Evolutionary conservation across 2,888 invertebrate genomes (phyloP).

Genomic region (Argynnis bischoffii): DNA sequence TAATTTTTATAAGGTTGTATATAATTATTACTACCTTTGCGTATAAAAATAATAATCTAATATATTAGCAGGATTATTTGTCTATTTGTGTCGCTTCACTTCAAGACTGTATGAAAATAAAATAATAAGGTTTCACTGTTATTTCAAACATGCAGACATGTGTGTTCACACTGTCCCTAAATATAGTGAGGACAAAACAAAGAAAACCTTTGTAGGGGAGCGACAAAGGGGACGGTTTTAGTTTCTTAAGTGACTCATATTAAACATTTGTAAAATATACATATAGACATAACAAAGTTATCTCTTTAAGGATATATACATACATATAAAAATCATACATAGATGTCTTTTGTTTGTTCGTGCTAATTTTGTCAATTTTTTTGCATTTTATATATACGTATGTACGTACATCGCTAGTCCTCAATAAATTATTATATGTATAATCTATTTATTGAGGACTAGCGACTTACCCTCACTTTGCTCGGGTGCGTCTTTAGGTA

Average conservation of each 20-base stretch:
- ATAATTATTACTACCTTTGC: not conserved
- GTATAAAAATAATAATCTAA: too few species aligned
- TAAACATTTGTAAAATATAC: not conserved
- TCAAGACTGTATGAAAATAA: not conserved
- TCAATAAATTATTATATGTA: too few species aligned
- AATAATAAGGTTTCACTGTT: not conserved
- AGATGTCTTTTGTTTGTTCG: too few species aligned
- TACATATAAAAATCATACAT: too few species aligned
- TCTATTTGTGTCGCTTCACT: not conserved
- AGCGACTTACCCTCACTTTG: too few species aligned
- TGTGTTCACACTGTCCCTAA: not conserved
- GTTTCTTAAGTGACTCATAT: conserved; percentile 11
- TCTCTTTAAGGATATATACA: too few species aligned
- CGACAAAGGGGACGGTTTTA: conserved; percentile 19
- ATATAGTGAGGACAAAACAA: conserved; percentile 19
- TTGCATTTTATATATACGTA: too few species aligned
- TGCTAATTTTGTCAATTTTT: too few species aligned
- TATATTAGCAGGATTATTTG: too few species aligned
- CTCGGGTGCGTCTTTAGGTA: too few species aligned
- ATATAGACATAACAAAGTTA: not conserved
- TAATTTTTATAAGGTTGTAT: not conserved
- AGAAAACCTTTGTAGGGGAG: conserved; percentile 12
- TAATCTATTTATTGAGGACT: too few species aligned
- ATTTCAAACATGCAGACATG: conserved; percentile 17
- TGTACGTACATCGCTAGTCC: too few species aligned